Evolutionary conservation across 1,140 invertebrate genomes (phyloP).

Genomic region (Stratiolaelaps scimitus): DNA sequence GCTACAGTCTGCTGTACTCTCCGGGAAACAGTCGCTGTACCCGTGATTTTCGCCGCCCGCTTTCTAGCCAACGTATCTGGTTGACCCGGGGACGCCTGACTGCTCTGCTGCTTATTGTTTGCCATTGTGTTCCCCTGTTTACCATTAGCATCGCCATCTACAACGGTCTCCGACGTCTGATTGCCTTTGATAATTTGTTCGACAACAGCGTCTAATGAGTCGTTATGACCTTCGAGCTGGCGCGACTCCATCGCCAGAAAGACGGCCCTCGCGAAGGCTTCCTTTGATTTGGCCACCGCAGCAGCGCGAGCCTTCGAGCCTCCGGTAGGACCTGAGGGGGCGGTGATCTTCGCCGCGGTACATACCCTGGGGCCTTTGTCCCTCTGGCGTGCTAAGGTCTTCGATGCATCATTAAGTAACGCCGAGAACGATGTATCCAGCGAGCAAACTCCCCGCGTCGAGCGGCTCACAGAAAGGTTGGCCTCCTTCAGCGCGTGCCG

Average conservation of each 20-base stretch:
- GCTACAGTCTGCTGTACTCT: too few species aligned
- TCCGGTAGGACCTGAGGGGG: not conserved
- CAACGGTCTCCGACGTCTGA: too few species aligned
- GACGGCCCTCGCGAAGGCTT: conserved; percentile 8
- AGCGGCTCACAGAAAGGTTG: conserved; percentile 26
- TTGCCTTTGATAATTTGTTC: too few species aligned
- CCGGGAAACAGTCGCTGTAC: too few species aligned
- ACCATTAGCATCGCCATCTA: too few species aligned
- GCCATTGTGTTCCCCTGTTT: too few species aligned
- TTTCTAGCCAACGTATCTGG: too few species aligned
- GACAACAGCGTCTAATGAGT: not conserved
- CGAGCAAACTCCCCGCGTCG: conserved; percentile 15
- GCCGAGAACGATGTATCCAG: conserved; percentile 24
- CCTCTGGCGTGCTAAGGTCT: conserved; percentile 23
- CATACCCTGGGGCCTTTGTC: conserved; percentile 28
- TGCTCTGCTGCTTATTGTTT: too few species aligned
- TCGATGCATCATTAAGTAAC: conserved; percentile 27
- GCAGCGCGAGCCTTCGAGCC: not conserved
- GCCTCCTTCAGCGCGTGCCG: conserved; percentile 18
- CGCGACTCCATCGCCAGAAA: conserved; percentile 13
- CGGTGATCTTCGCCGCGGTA: not conserved
- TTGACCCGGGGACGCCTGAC: too few species aligned
- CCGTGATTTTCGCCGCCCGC: too few species aligned
- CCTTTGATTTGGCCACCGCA: not conserved
- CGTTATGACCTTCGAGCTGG: not conserved